Base-by-base conservation (phyloP, 2,113 vertebrate genomes). In the Orthonyx spaldingii region DNA sequence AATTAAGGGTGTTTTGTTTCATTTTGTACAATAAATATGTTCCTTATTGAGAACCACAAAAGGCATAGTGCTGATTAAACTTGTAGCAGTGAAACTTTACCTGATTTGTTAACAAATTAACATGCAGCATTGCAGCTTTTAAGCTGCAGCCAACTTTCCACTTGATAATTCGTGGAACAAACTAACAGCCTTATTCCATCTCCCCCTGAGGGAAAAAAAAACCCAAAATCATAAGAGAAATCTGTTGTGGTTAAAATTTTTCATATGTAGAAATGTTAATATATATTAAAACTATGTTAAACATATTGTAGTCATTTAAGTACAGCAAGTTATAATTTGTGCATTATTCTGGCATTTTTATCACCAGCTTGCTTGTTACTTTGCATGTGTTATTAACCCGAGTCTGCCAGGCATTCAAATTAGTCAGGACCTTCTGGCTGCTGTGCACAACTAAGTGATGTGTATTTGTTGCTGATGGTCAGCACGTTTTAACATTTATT, bases 21-120 rank as follows among this genome's bases (percentile, higher is more conserved):
- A 30, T 27, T 26, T 37, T 46, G 24, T 55, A 17, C 47, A 65
- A 60, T 93, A 85, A 65, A 80, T 95, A 22, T 41, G 8, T 95
- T 87, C 56, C 53, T 79, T 81, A 37, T 16, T 85, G 81, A 91
- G 50, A 79, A 30, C 78, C 64, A 74, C 94, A 74, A 69, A 84
- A 63, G 17, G 20, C 44, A 16, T 49, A 33, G 60, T n/a, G 76
- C 83, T 90, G 90, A 70, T 96, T 93, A 91, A 94, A 90, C 55
- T 77, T 15, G 39, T 70, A 35, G 68, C 56, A 79, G 56, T 30
- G 75, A 49, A 60, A 74, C 37, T 88, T 72, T 41, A 83, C 85
- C 83, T 89, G 90, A 88, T 93, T 91, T 94, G 90, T 87, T 92
- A 95, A 84, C 71, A 75, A 96, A 94, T 94, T 96, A 88, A 81